Conservation (phyloP, 2,888 invertebrate genomes). For the Zaprionus bogoriensis region DNA sequence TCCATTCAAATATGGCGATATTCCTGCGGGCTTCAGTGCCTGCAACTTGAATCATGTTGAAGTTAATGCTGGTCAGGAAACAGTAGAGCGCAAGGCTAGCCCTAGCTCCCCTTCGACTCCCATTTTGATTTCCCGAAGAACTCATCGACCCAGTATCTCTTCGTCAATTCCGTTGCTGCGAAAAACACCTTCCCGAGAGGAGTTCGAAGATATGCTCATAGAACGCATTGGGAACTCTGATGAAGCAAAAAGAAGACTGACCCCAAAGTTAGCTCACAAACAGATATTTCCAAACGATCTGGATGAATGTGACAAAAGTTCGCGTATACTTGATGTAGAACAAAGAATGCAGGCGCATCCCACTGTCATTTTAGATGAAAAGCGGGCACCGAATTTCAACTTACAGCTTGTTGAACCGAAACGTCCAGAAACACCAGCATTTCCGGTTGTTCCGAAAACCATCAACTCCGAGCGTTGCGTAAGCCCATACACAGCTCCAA, state of each 20-base stretch:
- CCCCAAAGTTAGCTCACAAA: slow-evolving; percentile 51
- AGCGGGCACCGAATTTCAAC: not conserved
- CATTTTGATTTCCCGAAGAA: slow-evolving; percentile 89
- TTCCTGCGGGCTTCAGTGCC: slow-evolving; percentile 78
- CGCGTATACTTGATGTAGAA: slow-evolving; percentile 24
- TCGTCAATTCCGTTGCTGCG: slow-evolving; percentile 69
- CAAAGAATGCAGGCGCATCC: slow-evolving; percentile 2
- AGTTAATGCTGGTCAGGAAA: slow-evolving; percentile 18
- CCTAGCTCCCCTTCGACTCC: slow-evolving; percentile 87
- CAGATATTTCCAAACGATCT: slow-evolving; percentile 62
- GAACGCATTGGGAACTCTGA: slow-evolving; percentile 77
- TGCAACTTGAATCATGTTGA: slow-evolving; percentile 62
- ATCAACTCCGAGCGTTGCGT: slow-evolving; percentile 86
- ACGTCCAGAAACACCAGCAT: slow-evolving; percentile 94
- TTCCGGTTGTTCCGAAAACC: slow-evolving; percentile 93
- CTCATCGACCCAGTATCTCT: slow-evolving; percentile 62
- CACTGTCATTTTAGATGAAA: slow-evolving; percentile 24
- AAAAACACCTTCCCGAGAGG: slow-evolving; percentile 80
- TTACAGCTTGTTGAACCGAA: slow-evolving; percentile 71
- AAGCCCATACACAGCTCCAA: slow-evolving; percentile 61
- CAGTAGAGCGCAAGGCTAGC: slow-evolving; percentile 84
- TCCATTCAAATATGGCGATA: slow-evolving; percentile 93
- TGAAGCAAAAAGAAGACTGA: slow-evolving; percentile 48
- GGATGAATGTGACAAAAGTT: slow-evolving; percentile 52
- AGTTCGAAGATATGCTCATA: slow-evolving; percentile 81